A percentile compares a stretch with the other conserved stretches of the same genome.
Conservation (phyloP, 1,140 invertebrate genomes). For the Diprion similis region DNA sequence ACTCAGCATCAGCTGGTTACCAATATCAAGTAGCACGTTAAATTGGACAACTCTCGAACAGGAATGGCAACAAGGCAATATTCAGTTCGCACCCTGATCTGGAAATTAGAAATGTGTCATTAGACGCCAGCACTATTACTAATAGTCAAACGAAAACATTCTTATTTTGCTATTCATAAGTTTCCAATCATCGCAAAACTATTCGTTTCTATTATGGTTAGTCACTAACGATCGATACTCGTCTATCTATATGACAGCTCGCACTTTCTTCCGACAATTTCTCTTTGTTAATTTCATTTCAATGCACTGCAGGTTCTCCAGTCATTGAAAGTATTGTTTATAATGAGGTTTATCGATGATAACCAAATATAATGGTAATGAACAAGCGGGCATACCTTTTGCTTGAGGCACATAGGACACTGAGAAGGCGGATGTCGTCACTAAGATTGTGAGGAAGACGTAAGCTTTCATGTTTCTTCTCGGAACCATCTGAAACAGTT, state of each 20-base stretch:
- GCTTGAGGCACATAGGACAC: slow-evolving; percentile 33
- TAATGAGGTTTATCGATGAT: no score
- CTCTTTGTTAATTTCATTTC: background rate
- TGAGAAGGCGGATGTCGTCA: slow-evolving; percentile 45
- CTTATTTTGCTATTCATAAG: no score
- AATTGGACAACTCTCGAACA: no score
- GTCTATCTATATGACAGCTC: background rate
- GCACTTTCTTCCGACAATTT: slow-evolving; percentile 2
- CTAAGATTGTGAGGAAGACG: slow-evolving; percentile 47
- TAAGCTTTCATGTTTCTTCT: slow-evolving; percentile 36
- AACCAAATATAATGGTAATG: background rate
- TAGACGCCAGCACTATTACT: no score
- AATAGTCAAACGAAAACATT: no score
- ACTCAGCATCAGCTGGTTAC: no score
- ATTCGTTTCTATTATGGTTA: background rate
- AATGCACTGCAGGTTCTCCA: no score
- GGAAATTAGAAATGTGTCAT: no score
- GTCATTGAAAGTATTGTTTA: no score
- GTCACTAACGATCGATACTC: background rate
- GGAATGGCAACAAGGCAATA: no score
- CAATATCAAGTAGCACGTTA: no score
- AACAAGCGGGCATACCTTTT: slow-evolving; percentile 31
- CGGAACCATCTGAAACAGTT: slow-evolving; percentile 50
- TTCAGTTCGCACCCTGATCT: no score
- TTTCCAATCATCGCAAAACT: background rate